A percentile compares a stretch with the other conserved stretches of the same genome.
Evolutionary conservation across 2,797 vertebrate genomes (phyloP).

Genomic region (Megaceryle alcyon): DNA sequence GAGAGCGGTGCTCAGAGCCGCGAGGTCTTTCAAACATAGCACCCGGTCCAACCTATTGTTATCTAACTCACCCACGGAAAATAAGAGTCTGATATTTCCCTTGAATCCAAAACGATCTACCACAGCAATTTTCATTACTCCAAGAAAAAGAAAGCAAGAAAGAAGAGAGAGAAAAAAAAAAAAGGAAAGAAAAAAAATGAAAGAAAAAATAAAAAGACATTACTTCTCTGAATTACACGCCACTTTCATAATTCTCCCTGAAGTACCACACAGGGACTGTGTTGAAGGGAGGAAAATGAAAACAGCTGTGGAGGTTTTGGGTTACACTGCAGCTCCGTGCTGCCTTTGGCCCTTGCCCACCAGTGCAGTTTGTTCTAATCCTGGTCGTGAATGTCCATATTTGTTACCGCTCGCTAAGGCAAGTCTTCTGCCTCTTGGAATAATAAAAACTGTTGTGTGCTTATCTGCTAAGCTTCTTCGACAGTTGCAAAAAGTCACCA

Average conservation of each 20-base stretch:
- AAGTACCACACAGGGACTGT: constrained; percentile 81
- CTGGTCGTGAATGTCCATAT: constrained; percentile 76
- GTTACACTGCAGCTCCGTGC: constrained; percentile 77
- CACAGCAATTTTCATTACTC: constrained; percentile 75
- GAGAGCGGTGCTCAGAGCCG: neutral
- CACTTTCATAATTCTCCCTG: constrained; percentile 80
- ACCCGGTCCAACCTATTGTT: neutral
- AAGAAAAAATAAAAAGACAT: constrained; percentile 51
- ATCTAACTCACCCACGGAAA: constrained; percentile 39
- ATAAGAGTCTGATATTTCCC: constrained; percentile 67
- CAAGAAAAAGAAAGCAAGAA: constrained; percentile 48
- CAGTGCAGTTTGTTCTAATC: constrained; percentile 80
- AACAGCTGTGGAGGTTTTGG: constrained; percentile 85
- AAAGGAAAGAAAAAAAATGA: neutral
- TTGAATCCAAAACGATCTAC: constrained; percentile 71
- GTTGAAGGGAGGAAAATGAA: constrained; percentile 83
- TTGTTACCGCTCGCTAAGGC: constrained; percentile 74
- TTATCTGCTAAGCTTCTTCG: constrained; percentile 70
- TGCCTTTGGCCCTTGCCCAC: constrained; percentile 81
- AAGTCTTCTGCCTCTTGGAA: constrained; percentile 70
- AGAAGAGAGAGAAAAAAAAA: neutral
- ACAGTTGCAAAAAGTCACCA: constrained; percentile 65
- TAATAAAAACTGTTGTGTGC: constrained; percentile 68
- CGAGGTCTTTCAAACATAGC: neutral
- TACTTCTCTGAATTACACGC: constrained; percentile 78